A percentile compares a stretch with the other conserved stretches of the same genome.
phyloP scores from a whole-genome alignment of 1,140 invertebrate genomes.

The Nylanderia fulva region DNA sequence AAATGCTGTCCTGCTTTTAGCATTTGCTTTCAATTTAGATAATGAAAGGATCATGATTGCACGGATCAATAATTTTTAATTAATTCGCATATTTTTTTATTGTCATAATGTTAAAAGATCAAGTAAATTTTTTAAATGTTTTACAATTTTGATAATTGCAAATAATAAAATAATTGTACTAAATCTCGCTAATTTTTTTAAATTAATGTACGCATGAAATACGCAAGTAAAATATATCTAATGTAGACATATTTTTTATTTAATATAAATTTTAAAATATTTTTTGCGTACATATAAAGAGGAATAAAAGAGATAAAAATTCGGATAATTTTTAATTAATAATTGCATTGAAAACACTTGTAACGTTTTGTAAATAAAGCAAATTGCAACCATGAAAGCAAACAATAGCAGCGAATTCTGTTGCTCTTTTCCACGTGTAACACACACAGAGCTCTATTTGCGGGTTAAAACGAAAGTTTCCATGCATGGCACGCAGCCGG shows the following conservation, averaged over 20 bases:
- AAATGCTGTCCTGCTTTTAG: not conserved
- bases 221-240: not conserved
- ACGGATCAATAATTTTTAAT: not conserved
- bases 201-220: not conserved
- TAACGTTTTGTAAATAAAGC: not conserved
- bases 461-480: constrained; percentile 58
- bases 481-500: constrained; percentile 68
- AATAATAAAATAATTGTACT: not conserved
- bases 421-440: not conserved
- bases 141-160: not conserved
- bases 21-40: not conserved
- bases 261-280: not conserved
- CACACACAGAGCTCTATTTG: constrained; percentile 22
- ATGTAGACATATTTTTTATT: not conserved
- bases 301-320: too few species aligned
- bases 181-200: not conserved
- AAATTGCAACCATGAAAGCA: not conserved
- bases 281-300: not conserved
- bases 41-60: not conserved
- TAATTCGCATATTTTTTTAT: not conserved
- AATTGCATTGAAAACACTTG: not conserved
- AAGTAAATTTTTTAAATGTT: not conserved
- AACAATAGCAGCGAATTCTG: not conserved
- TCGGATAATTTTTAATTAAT: constrained; percentile 23
- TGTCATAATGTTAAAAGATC: too few species aligned